phyloP scores from a whole-genome alignment of 1,140 invertebrate species.

The Brachionus koreanus region DNA sequence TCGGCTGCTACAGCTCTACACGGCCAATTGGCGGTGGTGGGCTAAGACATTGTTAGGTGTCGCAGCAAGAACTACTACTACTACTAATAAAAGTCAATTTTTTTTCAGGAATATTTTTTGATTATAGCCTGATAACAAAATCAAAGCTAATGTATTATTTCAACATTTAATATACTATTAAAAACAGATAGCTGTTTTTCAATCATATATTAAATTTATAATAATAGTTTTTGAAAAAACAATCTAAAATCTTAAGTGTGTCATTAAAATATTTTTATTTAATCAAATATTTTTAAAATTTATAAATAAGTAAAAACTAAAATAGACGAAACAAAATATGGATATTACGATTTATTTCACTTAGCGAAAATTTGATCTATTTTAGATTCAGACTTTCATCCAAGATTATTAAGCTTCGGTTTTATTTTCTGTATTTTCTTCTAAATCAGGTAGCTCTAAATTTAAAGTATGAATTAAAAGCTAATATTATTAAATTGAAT shows the following conservation, averaged over 20 bases:
- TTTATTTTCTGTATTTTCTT: slow-evolving; percentile 39
- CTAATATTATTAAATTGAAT: neutral
- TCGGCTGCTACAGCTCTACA: too few relatives aligned
- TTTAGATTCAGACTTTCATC: neutral
- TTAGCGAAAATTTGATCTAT: neutral
- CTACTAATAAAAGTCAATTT: too few relatives aligned
- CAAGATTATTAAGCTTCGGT: neutral
- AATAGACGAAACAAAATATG: slow-evolving; percentile 19
- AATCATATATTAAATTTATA: too few relatives aligned
- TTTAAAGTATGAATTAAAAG: neutral
- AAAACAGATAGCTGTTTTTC: too few relatives aligned
- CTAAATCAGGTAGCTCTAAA: slow-evolving; percentile 35
- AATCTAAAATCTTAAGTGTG: neutral
- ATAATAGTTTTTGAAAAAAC: too few relatives aligned
- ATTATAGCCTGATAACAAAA: too few relatives aligned
- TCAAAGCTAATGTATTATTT: too few relatives aligned
- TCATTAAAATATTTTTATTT: neutral
- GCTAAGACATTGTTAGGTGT: too few relatives aligned
- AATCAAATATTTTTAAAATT: neutral
- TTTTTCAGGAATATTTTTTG: too few relatives aligned
- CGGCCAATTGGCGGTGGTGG: too few relatives aligned
- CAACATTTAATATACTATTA: too few relatives aligned
- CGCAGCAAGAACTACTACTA: too few relatives aligned
- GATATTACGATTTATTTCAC: neutral
- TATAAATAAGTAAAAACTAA: slow-evolving; percentile 34